phyloP scores from a whole-genome alignment of 2,797 vertebrate genomes.

The Austrolebias charrua region DNA sequence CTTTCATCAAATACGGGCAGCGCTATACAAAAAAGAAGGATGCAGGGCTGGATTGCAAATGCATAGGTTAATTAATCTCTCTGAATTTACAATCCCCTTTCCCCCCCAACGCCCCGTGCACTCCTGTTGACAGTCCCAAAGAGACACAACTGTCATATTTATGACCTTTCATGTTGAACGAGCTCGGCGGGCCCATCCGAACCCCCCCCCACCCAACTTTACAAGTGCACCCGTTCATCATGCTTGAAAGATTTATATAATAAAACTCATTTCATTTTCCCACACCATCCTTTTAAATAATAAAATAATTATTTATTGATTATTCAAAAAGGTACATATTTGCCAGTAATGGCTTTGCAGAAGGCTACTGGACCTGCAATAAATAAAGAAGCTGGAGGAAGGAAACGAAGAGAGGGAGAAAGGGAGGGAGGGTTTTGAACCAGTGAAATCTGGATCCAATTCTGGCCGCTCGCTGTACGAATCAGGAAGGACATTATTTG shows the following conservation, averaged over 20 bases:
- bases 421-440: slow-evolving; percentile 72
- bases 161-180: slow-evolving; percentile 86
- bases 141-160: slow-evolving; percentile 96
- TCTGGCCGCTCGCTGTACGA: slow-evolving; percentile 67
- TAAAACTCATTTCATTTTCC: slow-evolving; percentile 81
- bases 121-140: slow-evolving; percentile 93
- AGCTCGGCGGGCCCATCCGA: slow-evolving; percentile 78
- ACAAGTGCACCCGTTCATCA: slow-evolving; percentile 87
- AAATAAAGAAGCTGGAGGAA: slow-evolving; percentile 75
- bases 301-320: slow-evolving; percentile 99
- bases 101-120: slow-evolving; percentile 76
- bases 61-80: slow-evolving; percentile 96
- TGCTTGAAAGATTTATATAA: slow-evolving; percentile 91
- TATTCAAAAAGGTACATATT: slow-evolving; percentile 91
- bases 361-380: slow-evolving; percentile 77
- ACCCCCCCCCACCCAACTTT: slow-evolving; percentile 70
- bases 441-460: slow-evolving; percentile 80
- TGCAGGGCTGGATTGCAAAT: slow-evolving; percentile 85
- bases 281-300: slow-evolving; percentile 94
- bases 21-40: slow-evolving; percentile 58
- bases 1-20: slow-evolving; percentile 79
- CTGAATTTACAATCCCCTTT: slow-evolving; percentile 90
- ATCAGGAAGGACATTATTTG: slow-evolving; percentile 75
- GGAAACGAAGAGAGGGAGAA: slow-evolving; percentile 25
- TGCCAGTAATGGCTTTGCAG: slow-evolving; percentile 76